A percentile compares a stretch with the other conserved stretches of the same genome.
Evolutionary conservation across 2,888 invertebrate genomes (phyloP).

Genomic region (Philaethria dido): DNA sequence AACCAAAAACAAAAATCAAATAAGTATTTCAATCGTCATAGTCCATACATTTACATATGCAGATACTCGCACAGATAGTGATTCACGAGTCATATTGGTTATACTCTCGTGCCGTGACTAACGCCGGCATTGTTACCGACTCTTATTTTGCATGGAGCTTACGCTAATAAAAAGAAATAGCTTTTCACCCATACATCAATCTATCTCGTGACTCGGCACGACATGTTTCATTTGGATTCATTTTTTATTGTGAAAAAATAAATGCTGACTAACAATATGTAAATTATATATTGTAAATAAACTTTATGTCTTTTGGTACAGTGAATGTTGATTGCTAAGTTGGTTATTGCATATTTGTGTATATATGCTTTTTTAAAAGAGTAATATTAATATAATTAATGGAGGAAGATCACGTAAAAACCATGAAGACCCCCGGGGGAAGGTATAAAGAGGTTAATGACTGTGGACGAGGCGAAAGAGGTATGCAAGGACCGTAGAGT

Average conservation of each 20-base stretch:
- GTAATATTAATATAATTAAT: too few relatives aligned
- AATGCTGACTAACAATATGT: slow-evolving; percentile 3
- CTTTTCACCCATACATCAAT: slow-evolving; percentile 27
- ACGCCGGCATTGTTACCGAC: slow-evolving; percentile 12
- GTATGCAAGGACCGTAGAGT: too few relatives aligned
- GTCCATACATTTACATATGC: not conserved
- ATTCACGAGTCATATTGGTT: slow-evolving; percentile 15
- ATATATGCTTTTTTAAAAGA: too few relatives aligned
- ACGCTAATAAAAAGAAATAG: slow-evolving; percentile 18
- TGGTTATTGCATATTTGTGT: too few relatives aligned
- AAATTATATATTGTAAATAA: not conserved
- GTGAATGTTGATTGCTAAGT: too few relatives aligned
- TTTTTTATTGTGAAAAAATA: slow-evolving; percentile 18
- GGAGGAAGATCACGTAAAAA: too few relatives aligned
- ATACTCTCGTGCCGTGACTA: slow-evolving; percentile 10
- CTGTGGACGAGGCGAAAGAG: too few relatives aligned
- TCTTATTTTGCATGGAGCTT: slow-evolving; percentile 23
- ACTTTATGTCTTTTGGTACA: not conserved
- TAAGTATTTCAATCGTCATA: not conserved
- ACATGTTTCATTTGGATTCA: slow-evolving; percentile 19
- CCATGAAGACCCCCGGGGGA: too few relatives aligned
- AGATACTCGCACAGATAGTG: not conserved
- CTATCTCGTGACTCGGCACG: slow-evolving; percentile 13
- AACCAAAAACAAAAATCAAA: not conserved
- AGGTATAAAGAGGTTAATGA: too few relatives aligned